phyloP scores from a whole-genome alignment of 2,888 invertebrate species.

The Limnephilus lunatus region DNA sequence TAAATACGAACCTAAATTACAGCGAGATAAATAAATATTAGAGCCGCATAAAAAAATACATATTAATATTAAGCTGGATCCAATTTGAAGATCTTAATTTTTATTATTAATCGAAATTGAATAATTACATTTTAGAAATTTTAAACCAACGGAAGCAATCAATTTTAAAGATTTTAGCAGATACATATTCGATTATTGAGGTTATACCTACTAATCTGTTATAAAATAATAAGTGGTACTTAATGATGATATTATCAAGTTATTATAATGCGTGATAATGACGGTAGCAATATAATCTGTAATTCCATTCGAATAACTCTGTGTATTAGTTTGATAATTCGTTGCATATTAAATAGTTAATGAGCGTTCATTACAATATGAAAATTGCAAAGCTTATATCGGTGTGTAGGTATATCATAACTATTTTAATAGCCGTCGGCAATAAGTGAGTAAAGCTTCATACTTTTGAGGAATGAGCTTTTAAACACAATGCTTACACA shows the following conservation, averaged over 20 bases:
- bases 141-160: neutral
- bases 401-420: neutral
- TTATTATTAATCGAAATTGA: neutral
- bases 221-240: neutral
- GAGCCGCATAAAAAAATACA: neutral
- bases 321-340: neutral
- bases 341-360: neutral
- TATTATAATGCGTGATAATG: neutral
- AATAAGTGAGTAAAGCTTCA: neutral
- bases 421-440: neutral
- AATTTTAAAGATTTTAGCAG: neutral
- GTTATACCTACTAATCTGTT: neutral
- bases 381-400: neutral
- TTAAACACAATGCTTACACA: neutral
- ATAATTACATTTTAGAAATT: neutral
- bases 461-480: neutral
- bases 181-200: neutral
- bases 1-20: conserved; percentile 41
- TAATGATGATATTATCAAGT: neutral
- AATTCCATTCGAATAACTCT: neutral
- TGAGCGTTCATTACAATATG: neutral
- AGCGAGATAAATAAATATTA: conserved; percentile 21
- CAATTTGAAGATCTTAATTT: neutral
- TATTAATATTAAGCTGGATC: neutral
- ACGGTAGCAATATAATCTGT: neutral